phyloP scores from a whole-genome alignment of 2,113 vertebrate genomes.

The Semnopithecus entellus region DNA sequence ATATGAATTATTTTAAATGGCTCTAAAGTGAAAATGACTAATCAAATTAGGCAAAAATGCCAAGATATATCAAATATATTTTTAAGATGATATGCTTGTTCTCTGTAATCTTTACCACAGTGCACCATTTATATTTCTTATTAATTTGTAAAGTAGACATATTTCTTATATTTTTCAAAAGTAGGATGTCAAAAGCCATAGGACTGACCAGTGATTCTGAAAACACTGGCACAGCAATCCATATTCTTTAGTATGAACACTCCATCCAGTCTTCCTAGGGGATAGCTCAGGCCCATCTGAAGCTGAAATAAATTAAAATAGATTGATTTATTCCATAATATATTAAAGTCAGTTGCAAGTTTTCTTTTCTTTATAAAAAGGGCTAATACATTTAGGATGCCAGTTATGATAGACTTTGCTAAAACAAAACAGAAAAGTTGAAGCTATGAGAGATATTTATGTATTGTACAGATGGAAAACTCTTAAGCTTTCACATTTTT shows the following conservation, averaged over 20 bases:
- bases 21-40: background rate
- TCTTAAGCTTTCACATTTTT: slow-evolving; percentile 7
- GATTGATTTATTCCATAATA: background rate
- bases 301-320: background rate
- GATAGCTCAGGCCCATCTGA: background rate
- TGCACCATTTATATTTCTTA: background rate
- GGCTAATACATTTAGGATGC: background rate
- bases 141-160: background rate
- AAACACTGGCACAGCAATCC: background rate
- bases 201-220: background rate
- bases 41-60: slow-evolving; percentile 32
- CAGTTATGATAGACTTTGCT: slow-evolving; percentile 22
- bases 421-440: slow-evolving; percentile 7
- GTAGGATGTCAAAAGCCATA: background rate
- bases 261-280: background rate
- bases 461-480: background rate
- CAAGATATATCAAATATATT: slow-evolving; percentile 35
- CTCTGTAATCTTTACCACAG: background rate
- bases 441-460: background rate
- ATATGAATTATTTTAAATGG: slow-evolving; percentile 49
- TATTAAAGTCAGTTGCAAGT: slow-evolving; percentile 6
- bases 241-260: background rate
- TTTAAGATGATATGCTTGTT: background rate
- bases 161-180: slow-evolving; percentile 20
- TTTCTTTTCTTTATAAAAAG: background rate